phyloP scores from a whole-genome alignment of 1,140 invertebrate genomes.

The Dufourea novaeangliae region DNA sequence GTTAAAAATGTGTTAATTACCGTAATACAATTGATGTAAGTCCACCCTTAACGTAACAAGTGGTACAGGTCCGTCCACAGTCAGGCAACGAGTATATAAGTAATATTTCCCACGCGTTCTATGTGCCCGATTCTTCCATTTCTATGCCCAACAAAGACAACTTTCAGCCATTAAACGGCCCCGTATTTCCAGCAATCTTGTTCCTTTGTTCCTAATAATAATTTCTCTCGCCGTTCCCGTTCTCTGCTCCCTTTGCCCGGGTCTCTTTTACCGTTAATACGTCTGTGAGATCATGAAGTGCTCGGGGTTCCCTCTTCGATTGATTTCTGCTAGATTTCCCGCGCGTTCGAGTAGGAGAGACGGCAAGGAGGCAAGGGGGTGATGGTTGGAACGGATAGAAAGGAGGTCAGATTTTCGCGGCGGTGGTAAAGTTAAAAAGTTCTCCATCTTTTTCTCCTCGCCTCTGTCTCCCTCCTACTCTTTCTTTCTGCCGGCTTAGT shows the following conservation, averaged over 20 bases:
- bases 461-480: not conserved
- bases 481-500: conserved; percentile 48
- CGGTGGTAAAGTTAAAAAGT: conserved; percentile 52
- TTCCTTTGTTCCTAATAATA: not conserved
- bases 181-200: not conserved
- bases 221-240: not conserved
- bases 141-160: not conserved
- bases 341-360: not conserved
- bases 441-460: not conserved
- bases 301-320: conserved; percentile 32
- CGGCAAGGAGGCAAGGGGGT: not conserved
- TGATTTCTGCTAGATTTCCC: conserved; percentile 55
- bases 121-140: not conserved
- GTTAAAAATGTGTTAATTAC: no score
- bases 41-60: no score
- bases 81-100: no score
- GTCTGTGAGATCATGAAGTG: conserved; percentile 23
- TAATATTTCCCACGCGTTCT: not conserved
- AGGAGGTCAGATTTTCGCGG: conserved; percentile 52
- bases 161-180: not conserved
- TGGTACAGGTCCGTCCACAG: no score
- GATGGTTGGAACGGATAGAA: not conserved
- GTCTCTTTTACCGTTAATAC: conserved; percentile 12
- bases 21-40: no score
- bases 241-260: not conserved